Conservation (phyloP, 2,888 invertebrate species). For the Agonopterix arenella region DNA sequence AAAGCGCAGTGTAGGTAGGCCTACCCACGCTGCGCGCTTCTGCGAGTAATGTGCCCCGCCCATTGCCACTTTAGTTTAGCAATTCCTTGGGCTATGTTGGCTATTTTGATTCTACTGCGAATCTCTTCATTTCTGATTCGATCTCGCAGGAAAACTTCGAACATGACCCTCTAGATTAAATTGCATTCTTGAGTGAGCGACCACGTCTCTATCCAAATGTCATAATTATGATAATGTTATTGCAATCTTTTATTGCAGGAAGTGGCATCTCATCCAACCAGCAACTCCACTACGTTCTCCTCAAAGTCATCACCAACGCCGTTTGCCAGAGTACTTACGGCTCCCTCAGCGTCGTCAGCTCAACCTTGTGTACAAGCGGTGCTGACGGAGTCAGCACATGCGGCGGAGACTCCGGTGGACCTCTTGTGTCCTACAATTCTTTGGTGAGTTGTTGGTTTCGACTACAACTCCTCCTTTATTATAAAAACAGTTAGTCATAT, state of each 20-base stretch:
- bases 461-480: too few relatives aligned
- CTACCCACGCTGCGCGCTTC: too few relatives aligned
- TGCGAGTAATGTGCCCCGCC: too few relatives aligned
- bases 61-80: neutral
- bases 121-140: neutral
- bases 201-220: too few relatives aligned
- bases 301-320: slow-evolving; percentile 50
- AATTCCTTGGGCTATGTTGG: neutral
- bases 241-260: too few relatives aligned
- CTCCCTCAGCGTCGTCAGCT: slow-evolving; percentile 16
- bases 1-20: too few relatives aligned
- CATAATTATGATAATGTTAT: too few relatives aligned
- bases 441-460: too few relatives aligned
- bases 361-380: slow-evolving; percentile 46
- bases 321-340: slow-evolving; percentile 38
- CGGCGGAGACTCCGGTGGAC: slow-evolving; percentile 23
- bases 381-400: slow-evolving; percentile 41
- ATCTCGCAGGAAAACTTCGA: too few relatives aligned
- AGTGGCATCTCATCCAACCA: slow-evolving; percentile 27
- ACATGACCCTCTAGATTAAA: too few relatives aligned
- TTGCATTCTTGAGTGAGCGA: too few relatives aligned
- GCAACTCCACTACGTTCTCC: slow-evolving; percentile 52
- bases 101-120: neutral
- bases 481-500: too few relatives aligned
- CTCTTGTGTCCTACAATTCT: slow-evolving; percentile 1